Conservation (phyloP, 1,140 invertebrate genomes). For the Papilio helenus region DNA sequence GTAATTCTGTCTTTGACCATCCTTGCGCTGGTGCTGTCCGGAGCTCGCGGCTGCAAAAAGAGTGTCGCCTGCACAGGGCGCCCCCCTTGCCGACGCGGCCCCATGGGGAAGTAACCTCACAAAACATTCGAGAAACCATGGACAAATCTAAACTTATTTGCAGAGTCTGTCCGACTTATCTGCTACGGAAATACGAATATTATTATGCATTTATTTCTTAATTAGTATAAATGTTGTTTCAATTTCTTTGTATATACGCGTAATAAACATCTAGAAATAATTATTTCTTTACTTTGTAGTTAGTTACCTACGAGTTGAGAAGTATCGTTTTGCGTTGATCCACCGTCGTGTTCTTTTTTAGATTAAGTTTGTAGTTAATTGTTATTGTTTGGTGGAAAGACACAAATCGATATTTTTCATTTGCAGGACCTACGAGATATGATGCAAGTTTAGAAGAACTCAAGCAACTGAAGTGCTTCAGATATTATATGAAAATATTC, state of each 20-base stretch:
- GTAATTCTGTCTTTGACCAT: constrained; percentile 54
- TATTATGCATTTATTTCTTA: constrained; percentile 23
- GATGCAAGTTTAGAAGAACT: neutral
- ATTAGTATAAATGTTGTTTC: neutral
- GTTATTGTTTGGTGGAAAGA: constrained; percentile 59
- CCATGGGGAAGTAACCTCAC: constrained; percentile 53
- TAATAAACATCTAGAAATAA: constrained; percentile 35
- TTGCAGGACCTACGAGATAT: constrained; percentile 52
- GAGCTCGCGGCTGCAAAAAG: constrained; percentile 57
- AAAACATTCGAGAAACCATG: constrained; percentile 5
- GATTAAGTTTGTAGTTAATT: constrained; percentile 41
- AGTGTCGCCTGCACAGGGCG: constrained; percentile 59
- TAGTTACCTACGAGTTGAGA: constrained; percentile 50
- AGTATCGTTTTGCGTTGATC: constrained; percentile 74
- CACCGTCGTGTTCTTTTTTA: constrained; percentile 52
- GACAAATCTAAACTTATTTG: constrained; percentile 1
- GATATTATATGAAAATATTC: neutral
- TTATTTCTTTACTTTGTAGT: constrained; percentile 21
- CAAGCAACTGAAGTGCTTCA: neutral
- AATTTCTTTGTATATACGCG: neutral
- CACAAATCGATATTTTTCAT: constrained; percentile 71
- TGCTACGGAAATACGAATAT: constrained; percentile 27
- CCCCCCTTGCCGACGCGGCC: constrained; percentile 64
- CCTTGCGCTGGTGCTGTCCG: constrained; percentile 54
- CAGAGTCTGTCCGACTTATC: constrained; percentile 19